phyloP scores from a whole-genome alignment of 2,113 vertebrate species.

The Hippocampus barbouri region DNA sequence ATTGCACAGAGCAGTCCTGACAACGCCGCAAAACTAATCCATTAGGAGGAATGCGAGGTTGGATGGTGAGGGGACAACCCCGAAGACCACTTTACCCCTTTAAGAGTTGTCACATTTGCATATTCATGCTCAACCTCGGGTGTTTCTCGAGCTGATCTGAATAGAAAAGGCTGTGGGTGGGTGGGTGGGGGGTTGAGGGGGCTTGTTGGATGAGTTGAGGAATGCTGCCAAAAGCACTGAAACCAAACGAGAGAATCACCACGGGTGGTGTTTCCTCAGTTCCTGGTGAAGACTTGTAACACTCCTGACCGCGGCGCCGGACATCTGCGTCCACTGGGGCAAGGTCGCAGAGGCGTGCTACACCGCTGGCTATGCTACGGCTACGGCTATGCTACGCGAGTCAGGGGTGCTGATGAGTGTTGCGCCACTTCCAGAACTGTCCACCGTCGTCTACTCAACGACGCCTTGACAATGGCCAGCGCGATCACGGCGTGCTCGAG shows the following conservation, averaged over 20 bases:
- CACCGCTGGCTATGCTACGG: constrained; percentile 65
- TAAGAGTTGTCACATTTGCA: constrained; percentile 42
- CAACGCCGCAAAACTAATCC: constrained; percentile 29
- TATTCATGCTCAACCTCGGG: constrained; percentile 67
- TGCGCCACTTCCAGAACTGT: constrained; percentile 74
- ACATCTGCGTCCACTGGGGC: constrained; percentile 56
- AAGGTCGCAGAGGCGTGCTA: constrained; percentile 60
- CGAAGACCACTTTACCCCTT: constrained; percentile 43
- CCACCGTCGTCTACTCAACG: constrained; percentile 62
- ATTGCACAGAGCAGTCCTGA: constrained; percentile 12
- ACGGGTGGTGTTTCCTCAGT: constrained; percentile 50
- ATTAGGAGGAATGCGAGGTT: constrained; percentile 39
- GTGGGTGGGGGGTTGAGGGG: no score
- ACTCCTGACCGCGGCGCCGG: constrained; percentile 35
- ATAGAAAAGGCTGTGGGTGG: constrained; percentile 27
- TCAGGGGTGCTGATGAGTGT: constrained; percentile 63
- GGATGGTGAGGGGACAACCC: constrained; percentile 50
- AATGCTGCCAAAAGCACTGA: constrained; percentile 52
- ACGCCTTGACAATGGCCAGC: constrained; percentile 58
- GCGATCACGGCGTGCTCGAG: constrained; percentile 45
- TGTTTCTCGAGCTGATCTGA: constrained; percentile 50
- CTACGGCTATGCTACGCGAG: constrained; percentile 57
- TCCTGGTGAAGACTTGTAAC: constrained; percentile 54
- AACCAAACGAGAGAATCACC: constrained; percentile 52
- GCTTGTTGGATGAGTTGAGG: constrained; percentile 17